Percentiles rank a stretch among this genome's conserved stretches.
Evolutionary conservation across 2,888 invertebrate genomes (phyloP).

Genomic region (Drosophila borborema): DNA sequence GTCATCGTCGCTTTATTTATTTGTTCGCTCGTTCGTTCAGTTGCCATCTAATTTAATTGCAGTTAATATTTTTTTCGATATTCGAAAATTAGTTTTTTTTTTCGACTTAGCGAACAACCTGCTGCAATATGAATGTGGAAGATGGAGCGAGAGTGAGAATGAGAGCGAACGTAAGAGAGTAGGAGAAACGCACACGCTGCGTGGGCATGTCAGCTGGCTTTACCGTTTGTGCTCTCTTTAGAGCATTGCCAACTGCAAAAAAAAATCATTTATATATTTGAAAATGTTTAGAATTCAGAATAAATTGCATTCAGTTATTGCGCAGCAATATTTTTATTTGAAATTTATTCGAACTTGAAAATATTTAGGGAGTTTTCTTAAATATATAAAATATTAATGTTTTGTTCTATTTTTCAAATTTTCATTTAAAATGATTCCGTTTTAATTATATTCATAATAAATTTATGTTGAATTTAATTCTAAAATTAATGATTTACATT

Average conservation of each 20-base stretch:
- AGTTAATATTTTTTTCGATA: conserved; percentile 66
- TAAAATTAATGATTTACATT: too few relatives aligned
- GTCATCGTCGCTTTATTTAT: conserved; percentile 69
- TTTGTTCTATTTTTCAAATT: too few relatives aligned
- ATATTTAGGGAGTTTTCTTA: too few relatives aligned
- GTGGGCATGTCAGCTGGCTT: conserved; percentile 32
- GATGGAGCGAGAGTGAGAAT: neutral
- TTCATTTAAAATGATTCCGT: too few relatives aligned
- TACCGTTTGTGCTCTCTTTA: conserved; percentile 5
- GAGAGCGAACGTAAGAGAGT: neutral
- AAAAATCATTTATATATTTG: neutral
- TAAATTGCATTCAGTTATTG: neutral
- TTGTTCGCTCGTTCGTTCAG: conserved; percentile 29
- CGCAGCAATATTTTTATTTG: too few relatives aligned
- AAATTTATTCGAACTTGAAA: too few relatives aligned
- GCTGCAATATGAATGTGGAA: conserved; percentile 23
- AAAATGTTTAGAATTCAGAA: neutral
- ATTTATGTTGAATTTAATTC: too few relatives aligned
- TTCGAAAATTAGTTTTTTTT: conserved; percentile 54
- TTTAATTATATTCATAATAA: too few relatives aligned
- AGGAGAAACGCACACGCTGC: conserved; percentile 2
- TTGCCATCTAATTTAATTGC: conserved; percentile 61
- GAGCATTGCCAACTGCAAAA: conserved; percentile 35
- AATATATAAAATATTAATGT: too few relatives aligned
- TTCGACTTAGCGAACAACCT: conserved; percentile 26